Evolutionary conservation across 2,113 vertebrate species (phyloP).

Genomic region (Leptobrachium ailaonicum): DNA sequence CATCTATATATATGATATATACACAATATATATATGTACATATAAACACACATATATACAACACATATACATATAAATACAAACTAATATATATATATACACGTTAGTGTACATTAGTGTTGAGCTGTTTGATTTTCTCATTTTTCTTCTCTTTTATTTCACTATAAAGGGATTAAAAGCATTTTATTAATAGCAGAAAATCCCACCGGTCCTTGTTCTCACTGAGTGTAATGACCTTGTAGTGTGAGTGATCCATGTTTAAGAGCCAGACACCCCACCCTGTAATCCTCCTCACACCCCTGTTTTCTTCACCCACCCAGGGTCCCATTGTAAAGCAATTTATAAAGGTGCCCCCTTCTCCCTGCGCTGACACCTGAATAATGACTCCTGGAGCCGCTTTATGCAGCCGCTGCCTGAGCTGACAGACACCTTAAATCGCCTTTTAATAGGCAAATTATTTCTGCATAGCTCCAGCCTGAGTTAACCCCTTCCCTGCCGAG

Average conservation of each 20-base stretch:
- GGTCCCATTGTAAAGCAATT: constrained; percentile 9
- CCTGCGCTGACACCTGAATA: constrained; percentile 33
- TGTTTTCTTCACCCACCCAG: background rate
- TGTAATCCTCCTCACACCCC: background rate
- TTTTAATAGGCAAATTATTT: constrained; percentile 15
- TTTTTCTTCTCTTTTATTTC: background rate
- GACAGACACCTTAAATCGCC: constrained; percentile 2
- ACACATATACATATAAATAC: too few species aligned
- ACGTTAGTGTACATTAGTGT: too few species aligned
- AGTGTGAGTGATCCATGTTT: background rate
- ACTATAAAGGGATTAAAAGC: background rate
- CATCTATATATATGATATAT: too few species aligned
- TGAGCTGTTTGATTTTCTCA: too few species aligned
- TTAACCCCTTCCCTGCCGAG: constrained; percentile 19
- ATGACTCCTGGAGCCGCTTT: constrained; percentile 5
- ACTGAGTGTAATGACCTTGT: constrained; percentile 2
- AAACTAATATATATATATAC: too few species aligned
- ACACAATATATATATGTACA: too few species aligned
- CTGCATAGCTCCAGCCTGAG: background rate
- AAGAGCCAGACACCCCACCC: background rate
- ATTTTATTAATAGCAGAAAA: too few species aligned
- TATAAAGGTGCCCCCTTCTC: constrained; percentile 7
- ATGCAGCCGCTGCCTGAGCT: constrained; percentile 17
- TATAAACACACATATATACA: too few species aligned
- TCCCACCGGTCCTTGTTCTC: constrained; percentile 9